phyloP scores from a whole-genome alignment of 2,113 vertebrate genomes.

The Coptodon rendalli region DNA sequence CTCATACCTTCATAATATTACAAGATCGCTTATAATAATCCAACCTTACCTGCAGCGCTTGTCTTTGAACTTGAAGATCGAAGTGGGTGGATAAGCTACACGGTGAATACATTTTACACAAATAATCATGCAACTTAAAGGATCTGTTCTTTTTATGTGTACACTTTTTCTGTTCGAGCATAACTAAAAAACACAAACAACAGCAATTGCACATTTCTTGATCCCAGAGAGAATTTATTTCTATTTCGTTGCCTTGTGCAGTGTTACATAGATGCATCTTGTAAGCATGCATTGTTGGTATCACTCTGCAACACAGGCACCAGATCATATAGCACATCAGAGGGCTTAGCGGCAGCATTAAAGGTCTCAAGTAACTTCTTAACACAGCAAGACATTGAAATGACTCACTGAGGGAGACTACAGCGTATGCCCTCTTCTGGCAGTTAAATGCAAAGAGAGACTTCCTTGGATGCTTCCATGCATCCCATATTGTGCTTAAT shows the following conservation, averaged over 20 bases:
- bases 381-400: conserved; percentile 13
- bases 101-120: background rate
- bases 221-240: background rate
- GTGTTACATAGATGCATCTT: background rate
- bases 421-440: conserved; percentile 60
- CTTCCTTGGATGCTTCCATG: background rate
- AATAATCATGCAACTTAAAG: background rate
- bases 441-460: background rate
- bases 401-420: conserved; percentile 22
- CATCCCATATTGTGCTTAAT: background rate
- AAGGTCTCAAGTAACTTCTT: conserved; percentile 34
- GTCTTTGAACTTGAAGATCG: background rate
- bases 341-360: conserved; percentile 24
- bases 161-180: background rate
- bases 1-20: conserved; percentile 39
- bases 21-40: conserved; percentile 7
- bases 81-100: background rate
- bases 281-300: background rate
- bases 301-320: background rate
- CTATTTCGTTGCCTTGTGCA: background rate
- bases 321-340: conserved; percentile 34
- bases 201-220: background rate
- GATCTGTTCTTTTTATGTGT: background rate
- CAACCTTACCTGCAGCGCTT: background rate
- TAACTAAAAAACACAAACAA: background rate